Conservation (phyloP, 37 sponge, comb jelly and placozoan genomes). For the Lycopodina hypogea region DNA sequence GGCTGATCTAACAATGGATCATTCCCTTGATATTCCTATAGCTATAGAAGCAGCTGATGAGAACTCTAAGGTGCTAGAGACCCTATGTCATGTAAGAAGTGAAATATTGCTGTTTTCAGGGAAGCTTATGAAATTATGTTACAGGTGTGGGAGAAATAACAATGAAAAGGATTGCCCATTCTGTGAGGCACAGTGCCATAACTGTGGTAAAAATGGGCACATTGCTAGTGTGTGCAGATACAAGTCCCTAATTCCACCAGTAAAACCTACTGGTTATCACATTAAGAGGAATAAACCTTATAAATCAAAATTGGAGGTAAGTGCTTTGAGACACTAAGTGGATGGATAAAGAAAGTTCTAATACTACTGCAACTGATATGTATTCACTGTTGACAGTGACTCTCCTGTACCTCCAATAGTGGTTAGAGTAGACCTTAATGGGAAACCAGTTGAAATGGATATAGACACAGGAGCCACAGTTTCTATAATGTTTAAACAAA, state of each 20-base stretch:
- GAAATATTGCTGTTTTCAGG: neutral
- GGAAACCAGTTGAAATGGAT: slow-evolving; percentile 14
- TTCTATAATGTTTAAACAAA: neutral
- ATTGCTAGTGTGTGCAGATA: neutral
- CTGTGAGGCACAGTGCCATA: no score
- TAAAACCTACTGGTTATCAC: no score
- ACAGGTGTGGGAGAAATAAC: slow-evolving; percentile 11
- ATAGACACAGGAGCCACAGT: slow-evolving; percentile 10
- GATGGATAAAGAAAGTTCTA: no score
- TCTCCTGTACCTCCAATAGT: no score
- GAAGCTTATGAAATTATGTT: neutral
- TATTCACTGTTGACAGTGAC: no score
- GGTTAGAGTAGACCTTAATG: neutral
- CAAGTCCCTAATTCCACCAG: no score
- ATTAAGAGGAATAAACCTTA: no score
- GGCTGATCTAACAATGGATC: slow-evolving; percentile 13
- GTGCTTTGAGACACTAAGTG: no score
- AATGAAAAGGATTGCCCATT: neutral
- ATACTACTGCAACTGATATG: no score
- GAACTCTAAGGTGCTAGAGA: neutral
- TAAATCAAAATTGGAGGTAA: no score
- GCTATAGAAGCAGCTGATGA: slow-evolving; percentile 32
- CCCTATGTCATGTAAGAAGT: neutral
- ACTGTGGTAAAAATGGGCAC: no score
- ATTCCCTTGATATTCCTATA: slow-evolving; percentile 26